Conservation (phyloP, 2,888 invertebrate species). For the Auanema freiburgensis region DNA sequence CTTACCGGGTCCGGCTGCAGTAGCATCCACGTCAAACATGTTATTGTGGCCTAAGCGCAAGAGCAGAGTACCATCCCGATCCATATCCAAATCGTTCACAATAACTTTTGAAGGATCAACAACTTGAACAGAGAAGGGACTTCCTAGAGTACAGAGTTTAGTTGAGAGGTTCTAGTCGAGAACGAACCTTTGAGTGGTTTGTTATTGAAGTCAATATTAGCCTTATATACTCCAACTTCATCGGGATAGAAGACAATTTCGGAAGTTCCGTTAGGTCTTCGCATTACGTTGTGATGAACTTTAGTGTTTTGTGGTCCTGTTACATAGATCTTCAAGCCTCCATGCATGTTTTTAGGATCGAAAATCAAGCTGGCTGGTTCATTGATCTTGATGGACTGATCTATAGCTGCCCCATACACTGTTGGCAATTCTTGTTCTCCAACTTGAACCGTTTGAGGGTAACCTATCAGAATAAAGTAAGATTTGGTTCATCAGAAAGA, state of each 20-base stretch:
- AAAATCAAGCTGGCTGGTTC: conserved; percentile 68
- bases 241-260: conserved; percentile 60
- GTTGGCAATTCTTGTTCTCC: conserved; percentile 54
- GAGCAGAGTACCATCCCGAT: conserved; percentile 54
- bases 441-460: conserved; percentile 50
- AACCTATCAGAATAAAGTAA: conserved; percentile 35
- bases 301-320: conserved; percentile 27
- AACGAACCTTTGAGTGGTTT: conserved; percentile 72
- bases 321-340: conserved; percentile 60
- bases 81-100: conserved; percentile 45
- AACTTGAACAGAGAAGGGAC: conserved; percentile 55
- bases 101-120: conserved; percentile 60
- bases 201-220: conserved; percentile 62
- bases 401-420: conserved; percentile 69
- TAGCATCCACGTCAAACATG: conserved; percentile 61
- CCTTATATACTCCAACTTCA: conserved; percentile 52
- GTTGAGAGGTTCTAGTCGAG: no score
- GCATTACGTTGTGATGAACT: conserved; percentile 54
- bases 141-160: conserved; percentile 31
- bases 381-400: conserved; percentile 64
- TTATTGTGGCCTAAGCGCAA: conserved; percentile 53
- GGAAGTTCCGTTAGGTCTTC: conserved; percentile 46
- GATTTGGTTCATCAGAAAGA: not conserved
- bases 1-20: conserved; percentile 62
- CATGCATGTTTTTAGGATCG: conserved; percentile 65